phyloP scores from a whole-genome alignment of 2,113 vertebrate genomes.

The Terrapene triunguis region DNA sequence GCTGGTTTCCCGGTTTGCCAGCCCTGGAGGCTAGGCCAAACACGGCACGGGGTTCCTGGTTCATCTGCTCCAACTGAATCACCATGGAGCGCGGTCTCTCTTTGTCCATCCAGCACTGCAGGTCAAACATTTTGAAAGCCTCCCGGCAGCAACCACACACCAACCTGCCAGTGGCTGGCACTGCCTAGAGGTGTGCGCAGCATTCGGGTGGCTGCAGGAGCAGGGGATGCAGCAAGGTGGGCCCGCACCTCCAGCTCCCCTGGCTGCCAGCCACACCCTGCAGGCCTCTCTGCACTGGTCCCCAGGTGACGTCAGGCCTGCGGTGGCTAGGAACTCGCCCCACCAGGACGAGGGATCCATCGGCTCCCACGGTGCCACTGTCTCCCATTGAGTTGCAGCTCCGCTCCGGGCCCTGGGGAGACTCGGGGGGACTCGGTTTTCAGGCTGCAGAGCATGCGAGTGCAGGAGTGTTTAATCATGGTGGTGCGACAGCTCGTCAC shows the following conservation, averaged over 20 bases:
- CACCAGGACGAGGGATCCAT: neutral
- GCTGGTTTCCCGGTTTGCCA: neutral
- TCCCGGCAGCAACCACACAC: neutral
- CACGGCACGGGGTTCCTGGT: no score
- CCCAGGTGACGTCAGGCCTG: no score
- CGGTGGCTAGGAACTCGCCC: no score
- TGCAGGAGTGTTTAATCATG: neutral
- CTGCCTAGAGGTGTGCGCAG: no score
- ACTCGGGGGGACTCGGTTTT: neutral
- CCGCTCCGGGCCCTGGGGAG: neutral
- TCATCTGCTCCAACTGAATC: no score
- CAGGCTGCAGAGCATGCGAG: neutral
- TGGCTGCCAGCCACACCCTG: no score
- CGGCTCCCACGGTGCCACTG: neutral
- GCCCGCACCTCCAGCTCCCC: neutral
- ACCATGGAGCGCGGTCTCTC: no score
- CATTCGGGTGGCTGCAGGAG: no score
- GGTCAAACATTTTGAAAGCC: neutral
- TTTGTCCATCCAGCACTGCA: no score
- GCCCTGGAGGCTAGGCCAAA: neutral
- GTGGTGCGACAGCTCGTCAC: no score
- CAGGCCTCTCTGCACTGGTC: neutral
- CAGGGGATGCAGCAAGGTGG: neutral
- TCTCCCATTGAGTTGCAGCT: neutral
- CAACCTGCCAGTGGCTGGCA: neutral